Evolutionary conservation across 2,888 invertebrate genomes (phyloP), one percentile per base, ranked within the genome.

Genomic region (Hecatera dysodea): DNA sequence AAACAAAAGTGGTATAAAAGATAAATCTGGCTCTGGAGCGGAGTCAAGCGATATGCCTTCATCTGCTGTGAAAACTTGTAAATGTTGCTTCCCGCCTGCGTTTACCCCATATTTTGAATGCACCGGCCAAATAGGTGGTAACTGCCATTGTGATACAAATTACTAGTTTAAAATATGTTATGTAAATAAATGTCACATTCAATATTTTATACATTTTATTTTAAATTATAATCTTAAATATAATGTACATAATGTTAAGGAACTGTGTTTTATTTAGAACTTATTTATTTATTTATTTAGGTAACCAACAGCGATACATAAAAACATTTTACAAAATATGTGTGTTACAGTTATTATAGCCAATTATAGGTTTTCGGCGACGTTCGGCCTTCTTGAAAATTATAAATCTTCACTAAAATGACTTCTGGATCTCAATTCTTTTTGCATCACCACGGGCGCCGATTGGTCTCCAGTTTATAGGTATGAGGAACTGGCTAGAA

Each of bases 111-210:
- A 72, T 56, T 63, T 42, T 36, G 12, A 69, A 17, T 70, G 70
- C 71, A 68, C 36, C 15, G 55, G 53, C 22, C 27, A 68, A 55
- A 27, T 39, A 9, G 22, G 15, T 19, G 70, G 70, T 15, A 46
- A 15, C 27, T 68, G 48, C 33, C 33, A 56, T 1, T 75, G 76
- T 39, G 9, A 55, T 39, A 55, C 39, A 64, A 63, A 55, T 11
- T 24, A 55, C 3, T 42, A 72, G 12, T 50, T 42, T 36, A 19
- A 33, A 42, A n/a, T 53, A 52, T 12, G 15, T 9, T 33, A 24
- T 27, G 24, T 69, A 53, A 36, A 46, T 44, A 71, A 60, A 74
- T 27, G 9, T 17, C 5, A 9, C 12, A 55, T 39, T 46, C 24
- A 44, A 24, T 53, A 53, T 19, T 70, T 27, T 36, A 55, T 1